These are phyloP conservation scores for Peromyscus maniculatus DNA, from an alignment of 2,113 vertebrate genomes.

Conservation along the genomic window DNA sequence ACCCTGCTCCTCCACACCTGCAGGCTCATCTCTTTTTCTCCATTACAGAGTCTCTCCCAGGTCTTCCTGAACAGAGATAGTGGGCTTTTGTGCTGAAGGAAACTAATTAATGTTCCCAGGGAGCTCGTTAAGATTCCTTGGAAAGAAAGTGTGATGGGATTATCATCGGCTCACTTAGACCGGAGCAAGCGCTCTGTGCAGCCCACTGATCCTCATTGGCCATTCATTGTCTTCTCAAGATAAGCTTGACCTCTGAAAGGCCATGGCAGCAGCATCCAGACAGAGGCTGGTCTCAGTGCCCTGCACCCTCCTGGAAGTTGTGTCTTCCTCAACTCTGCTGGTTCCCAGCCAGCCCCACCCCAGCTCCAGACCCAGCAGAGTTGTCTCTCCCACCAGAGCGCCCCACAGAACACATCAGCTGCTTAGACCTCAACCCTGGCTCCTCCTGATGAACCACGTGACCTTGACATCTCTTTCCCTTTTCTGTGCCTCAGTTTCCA, in stretches of 20 bases:
- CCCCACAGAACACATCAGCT: rapidly evolving
- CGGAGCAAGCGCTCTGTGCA: rapidly evolving
- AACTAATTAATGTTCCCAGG: rapidly evolving
- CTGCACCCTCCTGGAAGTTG: neutral
- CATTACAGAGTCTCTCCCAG: neutral
- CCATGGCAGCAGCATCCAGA: rapidly evolving
- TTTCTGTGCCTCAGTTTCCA: neutral
- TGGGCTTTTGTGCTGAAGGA: neutral
- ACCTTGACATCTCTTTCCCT: rapidly evolving
- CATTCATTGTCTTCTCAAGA: neutral
- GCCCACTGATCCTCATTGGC: rapidly evolving
- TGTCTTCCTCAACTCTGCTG: neutral
- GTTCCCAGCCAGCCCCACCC: neutral
- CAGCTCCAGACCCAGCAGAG: neutral
- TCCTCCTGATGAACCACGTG: rapidly evolving
- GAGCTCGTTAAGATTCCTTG: neutral
- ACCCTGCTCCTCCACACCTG: neutral
- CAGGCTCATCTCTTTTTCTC: neutral
- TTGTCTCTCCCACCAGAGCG: rapidly evolving
- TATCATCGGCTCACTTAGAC: neutral
- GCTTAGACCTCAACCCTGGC: no score
- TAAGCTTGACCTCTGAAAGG: neutral
- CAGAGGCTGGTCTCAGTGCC: neutral
- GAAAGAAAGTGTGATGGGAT: rapidly evolving
- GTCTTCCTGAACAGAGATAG: rapidly evolving